Percentiles rank a stretch among this genome's conserved stretches.
Evolutionary conservation across 2,797 vertebrate genomes (phyloP).

Genomic region (Melanotaenia trifasciata): DNA sequence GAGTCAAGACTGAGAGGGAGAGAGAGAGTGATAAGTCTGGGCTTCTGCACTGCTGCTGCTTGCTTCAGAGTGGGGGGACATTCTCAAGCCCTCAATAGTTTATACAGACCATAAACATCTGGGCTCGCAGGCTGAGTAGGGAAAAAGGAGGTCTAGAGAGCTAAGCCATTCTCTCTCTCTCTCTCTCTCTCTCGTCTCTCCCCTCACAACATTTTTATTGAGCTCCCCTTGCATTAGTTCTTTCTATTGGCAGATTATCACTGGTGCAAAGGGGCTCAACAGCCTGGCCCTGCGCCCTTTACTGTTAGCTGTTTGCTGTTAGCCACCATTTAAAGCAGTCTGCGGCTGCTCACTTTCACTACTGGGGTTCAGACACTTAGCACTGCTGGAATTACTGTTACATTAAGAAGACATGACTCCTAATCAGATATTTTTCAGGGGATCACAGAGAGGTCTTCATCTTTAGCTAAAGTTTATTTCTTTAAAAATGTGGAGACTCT

Average conservation of each 20-base stretch:
- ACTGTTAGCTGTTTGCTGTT: conserved; percentile 71
- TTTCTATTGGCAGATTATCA: conserved; percentile 85
- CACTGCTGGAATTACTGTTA: conserved; percentile 49
- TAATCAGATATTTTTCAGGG: conserved; percentile 50
- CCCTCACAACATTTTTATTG: conserved; percentile 79
- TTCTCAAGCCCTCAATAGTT: conserved; percentile 83
- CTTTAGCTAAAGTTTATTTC: conserved; percentile 43
- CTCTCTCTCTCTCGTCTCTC: conserved; percentile 52
- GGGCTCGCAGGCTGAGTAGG: conserved; percentile 80
- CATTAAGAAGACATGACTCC: conserved; percentile 58
- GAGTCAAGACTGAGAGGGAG: conserved; percentile 54
- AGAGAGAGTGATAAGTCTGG: conserved; percentile 77
- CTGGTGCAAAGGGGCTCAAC: conserved; percentile 72
- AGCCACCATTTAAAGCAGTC: conserved; percentile 66
- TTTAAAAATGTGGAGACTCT: conserved; percentile 10
- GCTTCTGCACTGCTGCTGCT: conserved; percentile 73
- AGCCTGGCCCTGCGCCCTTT: conserved; percentile 69
- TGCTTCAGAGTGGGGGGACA: conserved; percentile 76
- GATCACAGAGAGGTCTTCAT: conserved; percentile 51
- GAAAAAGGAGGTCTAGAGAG: conserved; percentile 78
- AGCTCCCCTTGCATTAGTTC: conserved; percentile 77
- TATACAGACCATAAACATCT: conserved; percentile 87
- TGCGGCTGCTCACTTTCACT: conserved; percentile 54
- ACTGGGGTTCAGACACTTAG: conserved; percentile 56
- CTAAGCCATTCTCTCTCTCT: conserved; percentile 14